These are phyloP conservation scores for Himalopsyche anomala DNA, from an alignment of 2,888 invertebrate genomes.

Conservation along the genomic window DNA sequence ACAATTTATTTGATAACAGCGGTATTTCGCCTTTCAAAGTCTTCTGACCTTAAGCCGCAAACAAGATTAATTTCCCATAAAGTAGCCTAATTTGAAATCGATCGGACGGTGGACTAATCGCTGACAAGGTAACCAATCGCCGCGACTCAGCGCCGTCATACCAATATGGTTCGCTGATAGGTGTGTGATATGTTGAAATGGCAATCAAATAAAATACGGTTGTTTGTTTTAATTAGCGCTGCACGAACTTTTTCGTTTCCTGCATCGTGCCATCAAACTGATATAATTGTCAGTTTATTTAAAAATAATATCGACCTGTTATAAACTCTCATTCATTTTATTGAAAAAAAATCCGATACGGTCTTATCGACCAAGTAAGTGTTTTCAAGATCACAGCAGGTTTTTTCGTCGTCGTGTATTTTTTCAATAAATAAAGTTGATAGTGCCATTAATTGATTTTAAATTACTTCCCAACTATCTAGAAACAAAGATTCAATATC, in stretches of 20 bases:
- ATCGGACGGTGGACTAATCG: constrained; percentile 10
- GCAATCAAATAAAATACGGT: background rate
- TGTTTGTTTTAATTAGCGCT: constrained; percentile 12
- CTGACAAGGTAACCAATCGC: constrained; percentile 3
- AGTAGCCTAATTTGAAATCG: constrained; percentile 38
- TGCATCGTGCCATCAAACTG: background rate
- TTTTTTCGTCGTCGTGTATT: too few relatives aligned
- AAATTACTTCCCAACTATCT: too few relatives aligned
- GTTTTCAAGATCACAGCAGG: too few relatives aligned
- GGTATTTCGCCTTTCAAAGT: constrained; percentile 32
- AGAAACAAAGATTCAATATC: too few relatives aligned
- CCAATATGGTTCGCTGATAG: background rate
- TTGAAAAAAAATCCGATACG: too few relatives aligned
- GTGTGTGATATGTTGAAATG: constrained; percentile 3
- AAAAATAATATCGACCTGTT: too few relatives aligned
- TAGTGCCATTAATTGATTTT: too few relatives aligned
- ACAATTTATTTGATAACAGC: background rate
- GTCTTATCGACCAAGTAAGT: too few relatives aligned
- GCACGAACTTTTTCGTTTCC: background rate
- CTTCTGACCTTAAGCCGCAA: constrained; percentile 37
- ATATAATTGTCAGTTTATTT: too few relatives aligned
- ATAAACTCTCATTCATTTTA: too few relatives aligned
- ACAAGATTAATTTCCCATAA: constrained; percentile 43
- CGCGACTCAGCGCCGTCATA: background rate
- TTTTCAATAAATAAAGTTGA: too few relatives aligned